A percentile compares a stretch with the other conserved stretches of the same genome.
Conservation (phyloP, 2,113 vertebrate genomes). For the Ornithorhynchus anatinus region DNA sequence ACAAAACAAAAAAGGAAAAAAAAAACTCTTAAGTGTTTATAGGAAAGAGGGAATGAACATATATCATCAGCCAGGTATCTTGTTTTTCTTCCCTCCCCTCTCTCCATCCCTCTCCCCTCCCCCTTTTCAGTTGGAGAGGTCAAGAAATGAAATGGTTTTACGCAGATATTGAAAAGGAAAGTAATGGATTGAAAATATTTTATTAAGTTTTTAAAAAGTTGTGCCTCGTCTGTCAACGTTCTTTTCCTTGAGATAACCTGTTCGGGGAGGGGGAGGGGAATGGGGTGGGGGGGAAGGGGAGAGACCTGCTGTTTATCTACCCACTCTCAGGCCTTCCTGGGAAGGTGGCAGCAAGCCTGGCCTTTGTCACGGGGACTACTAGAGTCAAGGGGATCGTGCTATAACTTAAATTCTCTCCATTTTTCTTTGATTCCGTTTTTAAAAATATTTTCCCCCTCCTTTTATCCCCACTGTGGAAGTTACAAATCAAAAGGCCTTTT, state of each 20-base stretch:
- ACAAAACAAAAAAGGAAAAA: slow-evolving; percentile 63
- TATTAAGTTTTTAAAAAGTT: slow-evolving; percentile 71
- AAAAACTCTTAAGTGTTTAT: slow-evolving; percentile 64
- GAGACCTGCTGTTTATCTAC: not conserved
- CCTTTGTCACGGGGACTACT: slow-evolving; percentile 34
- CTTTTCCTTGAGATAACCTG: not conserved
- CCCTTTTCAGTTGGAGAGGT: slow-evolving; percentile 59
- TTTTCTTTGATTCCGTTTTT: slow-evolving; percentile 69
- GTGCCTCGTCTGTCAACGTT: slow-evolving; percentile 43
- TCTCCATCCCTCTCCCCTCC: too few species aligned
- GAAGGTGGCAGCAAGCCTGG: slow-evolving; percentile 34
- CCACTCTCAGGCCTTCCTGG: not conserved
- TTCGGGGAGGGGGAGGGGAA: not conserved
- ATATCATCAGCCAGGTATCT: slow-evolving; percentile 74
- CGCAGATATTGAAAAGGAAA: slow-evolving; percentile 65
- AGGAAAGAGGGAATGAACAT: slow-evolving; percentile 72
- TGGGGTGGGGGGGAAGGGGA: not conserved
- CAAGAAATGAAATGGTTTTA: slow-evolving; percentile 70
- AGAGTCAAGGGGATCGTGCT: slow-evolving; percentile 52
- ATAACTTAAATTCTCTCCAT: slow-evolving; percentile 60
- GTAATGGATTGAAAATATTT: slow-evolving; percentile 76
- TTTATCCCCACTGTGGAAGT: slow-evolving; percentile 72
- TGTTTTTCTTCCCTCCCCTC: too few species aligned
- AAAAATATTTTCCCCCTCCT: slow-evolving; percentile 29
- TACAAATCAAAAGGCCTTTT: slow-evolving; percentile 80